These are phyloP conservation scores for Chouioia cunea DNA, from an alignment of 2,888 invertebrate genomes.

Conservation along the genomic window DNA sequence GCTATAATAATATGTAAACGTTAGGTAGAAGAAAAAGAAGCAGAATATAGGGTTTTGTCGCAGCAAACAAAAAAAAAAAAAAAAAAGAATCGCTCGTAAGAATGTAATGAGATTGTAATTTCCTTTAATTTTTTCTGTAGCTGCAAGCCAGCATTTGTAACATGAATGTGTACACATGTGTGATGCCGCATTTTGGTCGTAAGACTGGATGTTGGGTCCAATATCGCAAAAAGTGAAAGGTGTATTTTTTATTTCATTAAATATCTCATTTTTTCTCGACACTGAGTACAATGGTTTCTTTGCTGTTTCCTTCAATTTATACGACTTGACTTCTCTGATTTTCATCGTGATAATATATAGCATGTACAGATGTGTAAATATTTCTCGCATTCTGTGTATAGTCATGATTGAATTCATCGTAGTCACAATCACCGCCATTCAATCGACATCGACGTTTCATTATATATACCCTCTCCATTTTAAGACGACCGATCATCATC, in stretches of 20 bases:
- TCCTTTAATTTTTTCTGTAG: constrained; percentile 21
- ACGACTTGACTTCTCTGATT: constrained; percentile 15
- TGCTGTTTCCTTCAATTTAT: constrained; percentile 23
- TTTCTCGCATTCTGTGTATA: constrained; percentile 58
- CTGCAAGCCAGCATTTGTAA: constrained; percentile 42
- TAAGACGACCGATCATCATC: constrained; percentile 1
- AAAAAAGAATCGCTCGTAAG: constrained; percentile 54
- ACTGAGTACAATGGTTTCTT: constrained; percentile 21
- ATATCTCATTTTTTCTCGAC: constrained; percentile 40
- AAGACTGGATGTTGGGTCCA: constrained; percentile 46
- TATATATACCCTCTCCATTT: not conserved
- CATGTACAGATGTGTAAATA: constrained; percentile 48
- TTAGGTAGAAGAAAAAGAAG: constrained; percentile 24
- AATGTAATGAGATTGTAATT: constrained; percentile 58
- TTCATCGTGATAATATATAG: constrained; percentile 50
- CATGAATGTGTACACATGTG: constrained; percentile 38
- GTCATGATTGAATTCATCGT: constrained; percentile 51
- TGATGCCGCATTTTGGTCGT: constrained; percentile 40
- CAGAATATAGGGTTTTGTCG: constrained; percentile 50
- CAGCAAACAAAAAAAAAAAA: too few relatives aligned
- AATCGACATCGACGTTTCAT: constrained; percentile 4
- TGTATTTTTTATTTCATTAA: constrained; percentile 46
- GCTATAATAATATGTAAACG: constrained; percentile 49
- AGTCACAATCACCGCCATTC: constrained; percentile 3
- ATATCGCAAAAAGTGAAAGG: constrained; percentile 40